Evolutionary conservation across 2,797 vertebrate species (phyloP).

Genomic region (Leptodactylus fallax): DNA sequence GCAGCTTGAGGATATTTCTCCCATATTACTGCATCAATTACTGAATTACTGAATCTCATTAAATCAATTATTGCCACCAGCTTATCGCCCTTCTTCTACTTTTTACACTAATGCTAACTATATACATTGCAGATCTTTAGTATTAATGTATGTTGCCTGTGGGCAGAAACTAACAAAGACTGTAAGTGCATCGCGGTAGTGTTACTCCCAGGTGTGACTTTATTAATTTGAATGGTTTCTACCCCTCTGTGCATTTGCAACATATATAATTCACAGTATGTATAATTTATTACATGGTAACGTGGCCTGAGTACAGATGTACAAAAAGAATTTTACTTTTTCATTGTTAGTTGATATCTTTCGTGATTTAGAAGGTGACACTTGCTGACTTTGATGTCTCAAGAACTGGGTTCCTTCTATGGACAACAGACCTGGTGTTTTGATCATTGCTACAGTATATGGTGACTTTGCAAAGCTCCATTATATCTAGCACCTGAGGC

Average conservation of each 20-base stretch:
- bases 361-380: background rate
- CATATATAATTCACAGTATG: constrained; percentile 36
- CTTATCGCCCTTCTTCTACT: constrained; percentile 43
- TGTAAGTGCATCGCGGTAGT: constrained; percentile 33
- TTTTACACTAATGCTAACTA: constrained; percentile 30
- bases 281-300: constrained; percentile 40
- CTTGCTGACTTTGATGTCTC: background rate
- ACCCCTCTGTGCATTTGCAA: constrained; percentile 28
- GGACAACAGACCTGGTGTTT: background rate
- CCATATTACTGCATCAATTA: constrained; percentile 43
- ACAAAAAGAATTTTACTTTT: background rate
- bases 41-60: constrained; percentile 40
- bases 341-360: constrained; percentile 10
- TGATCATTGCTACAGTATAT: background rate
- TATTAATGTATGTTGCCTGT: constrained; percentile 49
- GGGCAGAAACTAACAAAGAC: constrained; percentile 49
- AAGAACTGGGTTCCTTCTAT: background rate
- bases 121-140: constrained; percentile 35
- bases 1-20: constrained; percentile 31
- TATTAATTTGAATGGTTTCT: constrained; percentile 47
- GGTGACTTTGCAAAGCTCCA: background rate
- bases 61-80: constrained; percentile 55
- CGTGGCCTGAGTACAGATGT: constrained; percentile 16
- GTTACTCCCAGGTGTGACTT: constrained; percentile 53
- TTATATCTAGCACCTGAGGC: background rate